Evolutionary conservation across 2,888 invertebrate species (phyloP), one percentile per base, ranked within the genome.

Genomic region (Xanthorhoe designata): DNA sequence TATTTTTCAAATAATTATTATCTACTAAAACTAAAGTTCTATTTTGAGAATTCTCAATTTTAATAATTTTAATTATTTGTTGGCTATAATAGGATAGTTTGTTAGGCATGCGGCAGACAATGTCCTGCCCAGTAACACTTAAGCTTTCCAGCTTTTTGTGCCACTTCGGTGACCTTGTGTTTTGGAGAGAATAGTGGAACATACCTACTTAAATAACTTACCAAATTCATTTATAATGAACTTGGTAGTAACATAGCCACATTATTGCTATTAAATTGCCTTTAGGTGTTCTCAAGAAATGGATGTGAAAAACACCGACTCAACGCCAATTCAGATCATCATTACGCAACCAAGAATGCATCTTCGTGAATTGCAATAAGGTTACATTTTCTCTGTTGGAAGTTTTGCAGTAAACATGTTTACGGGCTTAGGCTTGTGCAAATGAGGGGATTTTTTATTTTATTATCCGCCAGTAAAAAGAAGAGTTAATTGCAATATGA

Each of bases 341-440:
- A 49, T 29, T 35, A 19, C 3, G 13, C 18, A 57, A 13, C 29
- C 55, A 52, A 61, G 60, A 64, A 52, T 52, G 60, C 50, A 24
- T 17, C 50, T 64, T 58, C 13, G 10, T 35, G 2, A 2, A 42
- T 17, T 24, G 17, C 15, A 32, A 54, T 64, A 64, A 13, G 61
- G 64, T 58, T 42, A 32, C 50, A 45, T 61, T 45, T 68, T 8
- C 54, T 38, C 35, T 64, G 52, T 24, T 5, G 2, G 57, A 13
- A 45, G 29, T n/a, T 15, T 52, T 53, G 76, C 70, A 67, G 78
- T 80, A 80, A 82, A 82, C 79, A 81, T 81, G 81, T 82, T 82
- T 80, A 79, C 81, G 69, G 65, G 70, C 69, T 66, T 47, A 64
- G 70, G 65, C 66, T 68, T 66, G 72, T 64, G 60, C 49, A 72